Evolutionary conservation across 1,140 invertebrate species (phyloP).

Genomic region (Drosophila elegans): DNA sequence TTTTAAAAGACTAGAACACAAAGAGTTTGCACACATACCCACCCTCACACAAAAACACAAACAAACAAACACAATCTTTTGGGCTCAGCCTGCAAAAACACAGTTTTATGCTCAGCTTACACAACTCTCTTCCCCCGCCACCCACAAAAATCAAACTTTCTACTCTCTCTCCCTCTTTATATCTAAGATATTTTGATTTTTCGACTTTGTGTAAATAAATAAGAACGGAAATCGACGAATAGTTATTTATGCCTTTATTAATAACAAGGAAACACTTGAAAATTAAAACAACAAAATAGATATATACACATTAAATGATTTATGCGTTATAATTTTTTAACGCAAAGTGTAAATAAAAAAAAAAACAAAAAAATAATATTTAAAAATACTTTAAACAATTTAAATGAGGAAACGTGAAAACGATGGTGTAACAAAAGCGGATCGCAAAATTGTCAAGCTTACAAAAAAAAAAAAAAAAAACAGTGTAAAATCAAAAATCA

Average conservation of each 20-base stretch:
- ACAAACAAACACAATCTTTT: conserved; percentile 31
- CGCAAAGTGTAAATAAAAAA: conserved; percentile 64
- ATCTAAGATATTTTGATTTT: conserved; percentile 47
- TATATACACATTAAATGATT: conserved; percentile 45
- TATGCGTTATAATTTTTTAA: conserved; percentile 42
- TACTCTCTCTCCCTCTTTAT: conserved; percentile 29
- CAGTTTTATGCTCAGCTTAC: conserved; percentile 55
- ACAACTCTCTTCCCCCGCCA: conserved; percentile 8
- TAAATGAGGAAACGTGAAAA: conserved; percentile 50
- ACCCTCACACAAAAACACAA: conserved; percentile 22
- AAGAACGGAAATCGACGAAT: conserved; percentile 56
- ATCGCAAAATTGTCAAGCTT: conserved; percentile 65
- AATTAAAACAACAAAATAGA: conserved; percentile 38
- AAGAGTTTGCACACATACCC: conserved; percentile 29
- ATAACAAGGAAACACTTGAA: conserved; percentile 53
- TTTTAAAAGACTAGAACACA: conserved; percentile 50
- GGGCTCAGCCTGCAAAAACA: conserved; percentile 58
- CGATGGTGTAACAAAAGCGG: conserved; percentile 47
- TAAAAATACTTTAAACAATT: conserved; percentile 68
- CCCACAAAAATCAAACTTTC: conserved; percentile 15
- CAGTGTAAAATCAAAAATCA: conserved; percentile 73
- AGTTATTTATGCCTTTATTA: conserved; percentile 72
- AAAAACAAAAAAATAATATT: conserved; percentile 33
- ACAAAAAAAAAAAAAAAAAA: conserved; percentile 63
- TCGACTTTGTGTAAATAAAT: conserved; percentile 64